These are phyloP conservation scores for Cephus pulcher DNA, from an alignment of 2,888 invertebrate species.

Conservation along the genomic window DNA sequence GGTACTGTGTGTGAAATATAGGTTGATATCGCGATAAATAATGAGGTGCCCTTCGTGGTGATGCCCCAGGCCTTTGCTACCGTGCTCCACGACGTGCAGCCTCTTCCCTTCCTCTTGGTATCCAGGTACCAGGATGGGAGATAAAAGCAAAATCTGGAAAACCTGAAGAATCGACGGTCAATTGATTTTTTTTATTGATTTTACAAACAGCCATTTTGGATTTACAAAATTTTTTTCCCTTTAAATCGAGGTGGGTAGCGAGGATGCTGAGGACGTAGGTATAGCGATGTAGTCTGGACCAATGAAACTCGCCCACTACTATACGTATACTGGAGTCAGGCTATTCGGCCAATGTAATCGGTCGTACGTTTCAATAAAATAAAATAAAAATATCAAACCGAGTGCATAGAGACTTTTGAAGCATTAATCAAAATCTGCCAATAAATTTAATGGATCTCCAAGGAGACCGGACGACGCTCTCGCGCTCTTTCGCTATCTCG, in stretches of 20 bases:
- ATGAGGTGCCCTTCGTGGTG: constrained; percentile 61
- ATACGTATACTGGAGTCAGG: neutral
- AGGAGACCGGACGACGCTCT: constrained; percentile 3
- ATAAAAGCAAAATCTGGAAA: neutral
- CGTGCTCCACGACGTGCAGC: constrained; percentile 39
- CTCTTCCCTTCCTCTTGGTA: neutral
- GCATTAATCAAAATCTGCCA: constrained; percentile 46
- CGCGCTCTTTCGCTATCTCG: constrained; percentile 14
- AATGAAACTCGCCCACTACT: constrained; percentile 13
- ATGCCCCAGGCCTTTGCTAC: constrained; percentile 61
- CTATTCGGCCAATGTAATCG: constrained; percentile 15
- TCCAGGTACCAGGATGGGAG: neutral
- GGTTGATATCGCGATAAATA: constrained; percentile 65
- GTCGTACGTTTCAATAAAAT: neutral
- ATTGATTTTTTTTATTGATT: neutral
- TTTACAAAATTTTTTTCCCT: neutral
- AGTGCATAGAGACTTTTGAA: constrained; percentile 18
- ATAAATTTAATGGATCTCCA: constrained; percentile 40
- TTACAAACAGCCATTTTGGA: neutral
- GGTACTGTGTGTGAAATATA: constrained; percentile 59
- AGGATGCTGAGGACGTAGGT: neutral
- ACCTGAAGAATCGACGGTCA: neutral
- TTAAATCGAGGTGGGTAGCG: neutral
- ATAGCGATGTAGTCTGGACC: neutral
- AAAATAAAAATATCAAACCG: constrained; percentile 7